A percentile compares a stretch with the other conserved stretches of the same genome.
These are phyloP conservation scores for Brachionus manjavacas DNA, from an alignment of 1,140 invertebrate species.

Conservation along the genomic window DNA sequence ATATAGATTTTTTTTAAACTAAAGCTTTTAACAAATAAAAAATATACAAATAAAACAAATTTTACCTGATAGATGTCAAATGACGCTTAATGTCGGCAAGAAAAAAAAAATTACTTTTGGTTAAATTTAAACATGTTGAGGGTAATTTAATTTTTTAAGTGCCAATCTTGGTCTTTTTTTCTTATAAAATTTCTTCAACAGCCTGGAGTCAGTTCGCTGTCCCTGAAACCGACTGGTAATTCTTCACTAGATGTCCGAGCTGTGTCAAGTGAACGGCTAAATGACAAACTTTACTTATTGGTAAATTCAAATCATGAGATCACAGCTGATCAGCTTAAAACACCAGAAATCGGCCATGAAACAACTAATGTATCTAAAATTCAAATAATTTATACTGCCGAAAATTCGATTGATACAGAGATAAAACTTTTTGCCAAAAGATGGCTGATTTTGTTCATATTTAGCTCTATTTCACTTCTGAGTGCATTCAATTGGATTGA, in stretches of 20 bases:
- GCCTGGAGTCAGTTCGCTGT: not conserved
- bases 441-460: slow-evolving; percentile 81
- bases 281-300: not conserved
- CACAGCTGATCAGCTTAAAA: not conserved
- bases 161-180: not conserved
- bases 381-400: not conserved
- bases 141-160: not conserved
- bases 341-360: not conserved
- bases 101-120: not conserved
- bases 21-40: not conserved
- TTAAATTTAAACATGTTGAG: not conserved
- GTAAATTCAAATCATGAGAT: not conserved
- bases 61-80: not conserved
- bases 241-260: not conserved
- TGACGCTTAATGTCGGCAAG: not conserved
- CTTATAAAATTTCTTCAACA: not conserved
- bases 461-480: slow-evolving; percentile 79
- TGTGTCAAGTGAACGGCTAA: not conserved
- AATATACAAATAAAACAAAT: not conserved
- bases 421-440: slow-evolving; percentile 57
- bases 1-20: not conserved
- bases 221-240: not conserved
- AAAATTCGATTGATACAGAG: not conserved
- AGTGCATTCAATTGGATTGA: slow-evolving; percentile 70
- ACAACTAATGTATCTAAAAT: not conserved